These are phyloP conservation scores for Scylla paramamosain DNA, from an alignment of 1,140 invertebrate species.

Conservation along the genomic window DNA sequence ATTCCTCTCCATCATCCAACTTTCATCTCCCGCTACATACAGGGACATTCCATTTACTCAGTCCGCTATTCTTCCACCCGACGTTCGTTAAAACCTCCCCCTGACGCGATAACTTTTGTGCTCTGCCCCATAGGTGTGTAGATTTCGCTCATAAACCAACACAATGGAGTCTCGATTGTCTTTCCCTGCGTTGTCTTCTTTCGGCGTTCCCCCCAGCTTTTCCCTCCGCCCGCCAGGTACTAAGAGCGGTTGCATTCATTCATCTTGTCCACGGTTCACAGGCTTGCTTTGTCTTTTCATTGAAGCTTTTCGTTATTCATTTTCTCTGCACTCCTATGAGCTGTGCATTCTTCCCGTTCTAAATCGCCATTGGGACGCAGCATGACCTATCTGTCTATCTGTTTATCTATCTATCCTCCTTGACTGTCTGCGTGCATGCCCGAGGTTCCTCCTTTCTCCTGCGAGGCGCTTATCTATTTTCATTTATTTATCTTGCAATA, in stretches of 20 bases:
- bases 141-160: slow-evolving; percentile 2
- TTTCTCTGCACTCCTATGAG: not conserved
- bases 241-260: not conserved
- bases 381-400: too few species aligned
- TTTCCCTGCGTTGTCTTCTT: not conserved
- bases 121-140: not conserved
- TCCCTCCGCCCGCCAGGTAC: not conserved
- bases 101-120: not conserved
- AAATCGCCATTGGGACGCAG: not conserved
- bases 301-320: not conserved
- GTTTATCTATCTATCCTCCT: too few species aligned
- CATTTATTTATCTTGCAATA: not conserved
- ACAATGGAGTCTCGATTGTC: not conserved
- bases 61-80: not conserved
- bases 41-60: not conserved
- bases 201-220: not conserved
- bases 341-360: not conserved
- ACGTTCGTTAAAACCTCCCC: not conserved
- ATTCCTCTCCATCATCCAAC: not conserved
- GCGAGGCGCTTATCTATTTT: not conserved
- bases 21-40: not conserved
- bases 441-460: not conserved
- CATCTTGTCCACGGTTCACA: not conserved
- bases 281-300: not conserved
- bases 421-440: too few species aligned